Conservation (phyloP, 2,888 invertebrate genomes). For the Torymus aiolomorphi region DNA sequence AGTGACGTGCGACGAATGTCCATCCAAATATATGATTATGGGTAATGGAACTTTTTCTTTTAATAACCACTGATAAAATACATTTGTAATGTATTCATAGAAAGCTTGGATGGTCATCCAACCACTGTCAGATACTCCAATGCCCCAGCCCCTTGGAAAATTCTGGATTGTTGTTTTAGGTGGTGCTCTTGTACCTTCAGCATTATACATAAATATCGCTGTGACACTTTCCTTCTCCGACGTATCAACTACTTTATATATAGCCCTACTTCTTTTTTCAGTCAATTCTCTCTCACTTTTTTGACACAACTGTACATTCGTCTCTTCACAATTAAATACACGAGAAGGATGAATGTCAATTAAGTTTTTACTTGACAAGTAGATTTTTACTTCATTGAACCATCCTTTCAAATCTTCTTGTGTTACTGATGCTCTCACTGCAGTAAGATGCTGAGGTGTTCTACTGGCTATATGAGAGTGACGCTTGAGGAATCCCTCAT, state of each 20-base stretch:
- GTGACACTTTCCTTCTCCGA: constrained; percentile 58
- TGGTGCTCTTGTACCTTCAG: no score
- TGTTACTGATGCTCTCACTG: neutral
- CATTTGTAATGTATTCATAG: no score
- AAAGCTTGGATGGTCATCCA: no score
- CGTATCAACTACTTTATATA: constrained; percentile 59
- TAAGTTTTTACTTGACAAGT: constrained; percentile 25
- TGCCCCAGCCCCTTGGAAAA: no score
- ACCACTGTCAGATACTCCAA: no score
- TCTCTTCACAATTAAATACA: constrained; percentile 61
- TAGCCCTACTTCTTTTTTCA: constrained; percentile 46
- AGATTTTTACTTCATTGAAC: neutral
- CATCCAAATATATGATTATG: no score
- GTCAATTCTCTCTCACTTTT: constrained; percentile 58
- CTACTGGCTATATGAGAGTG: constrained; percentile 47
- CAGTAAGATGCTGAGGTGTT: constrained; percentile 11
- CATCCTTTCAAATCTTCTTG: no score
- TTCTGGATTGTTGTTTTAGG: no score
- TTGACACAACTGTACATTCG: constrained; percentile 57
- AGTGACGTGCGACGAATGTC: no score
- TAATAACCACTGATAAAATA: no score
- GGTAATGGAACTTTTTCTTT: no score
- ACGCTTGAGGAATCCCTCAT: constrained; percentile 52
- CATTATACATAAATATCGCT: constrained; percentile 53
- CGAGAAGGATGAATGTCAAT: constrained; percentile 51